Conservation (phyloP, 35 echinoderm and acorn worm genomes). For the Lytechinus variegatus region DNA sequence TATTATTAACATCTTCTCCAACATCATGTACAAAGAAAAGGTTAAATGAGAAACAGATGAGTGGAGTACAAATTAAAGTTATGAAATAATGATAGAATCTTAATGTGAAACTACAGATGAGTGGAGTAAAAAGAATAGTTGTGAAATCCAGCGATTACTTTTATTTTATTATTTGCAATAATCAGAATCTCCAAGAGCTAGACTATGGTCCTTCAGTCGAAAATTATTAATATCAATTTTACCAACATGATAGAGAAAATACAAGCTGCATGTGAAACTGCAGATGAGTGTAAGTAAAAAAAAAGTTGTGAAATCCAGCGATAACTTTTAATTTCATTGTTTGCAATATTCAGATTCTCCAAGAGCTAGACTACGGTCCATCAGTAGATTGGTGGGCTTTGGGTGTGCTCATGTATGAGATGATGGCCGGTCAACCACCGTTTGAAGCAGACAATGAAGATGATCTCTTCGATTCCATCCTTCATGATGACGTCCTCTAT, state of each 20-base stretch:
- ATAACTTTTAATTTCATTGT: too few relatives aligned
- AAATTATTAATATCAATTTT: background rate
- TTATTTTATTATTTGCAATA: background rate
- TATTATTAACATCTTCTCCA: too few relatives aligned
- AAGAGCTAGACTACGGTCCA: conserved; percentile 98
- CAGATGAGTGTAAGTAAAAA: too few relatives aligned
- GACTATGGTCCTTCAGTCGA: conserved; percentile 99
- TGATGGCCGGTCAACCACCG: conserved; percentile 99
- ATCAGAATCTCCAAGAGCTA: conserved; percentile 90
- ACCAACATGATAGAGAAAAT: too few relatives aligned
- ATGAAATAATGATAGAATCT: too few relatives aligned
- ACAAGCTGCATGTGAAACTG: too few relatives aligned
- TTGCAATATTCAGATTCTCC: conserved; percentile 71
- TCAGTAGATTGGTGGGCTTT: conserved; percentile 99
- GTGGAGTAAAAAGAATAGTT: background rate
- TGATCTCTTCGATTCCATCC: conserved; percentile 97
- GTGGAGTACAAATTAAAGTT: too few relatives aligned
- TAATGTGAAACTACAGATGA: too few relatives aligned
- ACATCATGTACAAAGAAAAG: too few relatives aligned
- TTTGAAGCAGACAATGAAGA: conserved; percentile 99
- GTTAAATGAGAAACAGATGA: too few relatives aligned
- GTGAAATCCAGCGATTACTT: background rate
- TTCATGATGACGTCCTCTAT: conserved; percentile 98
- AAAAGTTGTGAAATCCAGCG: too few relatives aligned
- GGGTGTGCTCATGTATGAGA: conserved; percentile 98